Conservation (phyloP, 2,888 invertebrate species). For the Drosophila affinis region DNA sequence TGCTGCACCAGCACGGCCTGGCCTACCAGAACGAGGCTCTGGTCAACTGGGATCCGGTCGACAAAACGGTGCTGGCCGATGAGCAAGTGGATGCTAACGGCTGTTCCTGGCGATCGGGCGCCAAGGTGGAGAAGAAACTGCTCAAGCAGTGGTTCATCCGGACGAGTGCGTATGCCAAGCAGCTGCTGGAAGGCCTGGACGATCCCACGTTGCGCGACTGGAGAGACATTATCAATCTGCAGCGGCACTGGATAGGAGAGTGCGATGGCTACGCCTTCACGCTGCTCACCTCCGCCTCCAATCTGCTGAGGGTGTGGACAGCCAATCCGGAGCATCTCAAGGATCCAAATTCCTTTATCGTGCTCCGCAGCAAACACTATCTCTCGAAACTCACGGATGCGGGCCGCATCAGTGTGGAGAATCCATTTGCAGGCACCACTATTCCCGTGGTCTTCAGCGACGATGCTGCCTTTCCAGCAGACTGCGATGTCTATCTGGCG, state of each 20-base stretch:
- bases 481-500: constrained; percentile 89
- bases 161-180: constrained; percentile 92
- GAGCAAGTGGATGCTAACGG: constrained; percentile 98
- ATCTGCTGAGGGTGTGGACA: constrained; percentile 87
- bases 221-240: constrained; percentile 93
- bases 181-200: constrained; percentile 88
- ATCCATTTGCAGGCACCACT: constrained; percentile 88
- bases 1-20: constrained; percentile 92
- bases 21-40: constrained; percentile 93
- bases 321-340: constrained; percentile 89
- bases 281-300: constrained; percentile 84
- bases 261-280: constrained; percentile 91
- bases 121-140: constrained; percentile 93
- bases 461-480: constrained; percentile 86
- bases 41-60: constrained; percentile 99
- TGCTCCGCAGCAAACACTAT: constrained; percentile 86
- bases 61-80: constrained; percentile 97
- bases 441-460: constrained; percentile 89
- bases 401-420: constrained; percentile 85
- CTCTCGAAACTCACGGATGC: constrained; percentile 83
- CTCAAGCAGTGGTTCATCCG: constrained; percentile 97
- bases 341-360: constrained; percentile 88
- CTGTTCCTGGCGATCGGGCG: constrained; percentile 98
- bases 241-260: constrained; percentile 95
- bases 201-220: constrained; percentile 90